Evolutionary conservation across 2,113 vertebrate genomes (phyloP), one percentile per base, ranked within the genome.

Genomic region (Hystrix brachyura): DNA sequence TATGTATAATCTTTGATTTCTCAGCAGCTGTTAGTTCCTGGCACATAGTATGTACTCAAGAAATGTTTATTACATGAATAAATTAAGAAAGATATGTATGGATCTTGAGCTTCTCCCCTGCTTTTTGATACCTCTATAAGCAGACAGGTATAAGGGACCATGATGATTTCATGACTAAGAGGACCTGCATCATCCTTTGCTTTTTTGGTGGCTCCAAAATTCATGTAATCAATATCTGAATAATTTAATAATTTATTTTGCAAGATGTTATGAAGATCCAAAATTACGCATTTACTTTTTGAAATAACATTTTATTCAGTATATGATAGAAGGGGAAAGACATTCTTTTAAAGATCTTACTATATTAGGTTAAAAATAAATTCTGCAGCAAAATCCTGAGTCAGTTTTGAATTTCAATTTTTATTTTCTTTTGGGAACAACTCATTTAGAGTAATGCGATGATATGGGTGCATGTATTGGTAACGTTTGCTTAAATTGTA

Each of bases 261-360:
- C 3, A 87, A 94, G 88, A 69, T 92, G 9, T 62, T 59, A 79
- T 27, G 25, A 71, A 72, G 32, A 23, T 23, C 32, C 67, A 34
- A 88, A 82, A 57, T 76, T 93, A 32, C 43, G 0, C 67, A 8
- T 32, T 51, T 78, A 51, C 3, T 78, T 48, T 62, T 14, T 51
- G 25, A 78, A 99, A 99, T 3, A 99, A 99, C 78, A 55, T 99
- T 21, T 98, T 99, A 83, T 99, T 99, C 97, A 99, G 99, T 99
- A 98, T 51, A 48, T 82, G 29, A 5, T 5, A 91, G 4, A 17
- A 11, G 64, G 64, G 12, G 53, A 89, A 86, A 7, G 57, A 5
- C 57, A 7, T 60, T 89, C 12, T 91, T 90, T 94, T 38, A 72
- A 60, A 86, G 82, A 67, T 23, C 53, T 51, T 74, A 71, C 21